These are phyloP conservation scores for Thymelicus sylvestris DNA, from an alignment of 2,888 invertebrate genomes.

Conservation along the genomic window DNA sequence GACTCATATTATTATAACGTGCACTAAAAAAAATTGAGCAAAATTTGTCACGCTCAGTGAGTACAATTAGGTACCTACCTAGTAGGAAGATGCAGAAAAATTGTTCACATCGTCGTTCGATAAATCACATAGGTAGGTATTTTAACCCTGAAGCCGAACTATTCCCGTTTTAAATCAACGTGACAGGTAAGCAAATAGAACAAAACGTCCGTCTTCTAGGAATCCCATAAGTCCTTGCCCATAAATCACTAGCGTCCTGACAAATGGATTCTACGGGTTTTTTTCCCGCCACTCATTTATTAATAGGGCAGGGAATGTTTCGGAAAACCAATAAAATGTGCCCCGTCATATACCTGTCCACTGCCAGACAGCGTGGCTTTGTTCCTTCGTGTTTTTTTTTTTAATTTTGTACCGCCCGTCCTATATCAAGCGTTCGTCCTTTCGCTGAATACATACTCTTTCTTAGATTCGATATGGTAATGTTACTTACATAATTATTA, in stretches of 20 bases:
- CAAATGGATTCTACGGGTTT: constrained; percentile 83
- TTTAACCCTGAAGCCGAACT: constrained; percentile 46
- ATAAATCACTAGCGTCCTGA: constrained; percentile 82
- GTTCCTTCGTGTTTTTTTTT: constrained; percentile 65
- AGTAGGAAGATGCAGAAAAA: constrained; percentile 25
- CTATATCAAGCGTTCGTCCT: constrained; percentile 49
- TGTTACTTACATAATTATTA: neutral
- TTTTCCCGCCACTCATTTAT: constrained; percentile 82
- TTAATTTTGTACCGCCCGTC: constrained; percentile 53
- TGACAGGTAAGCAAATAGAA: constrained; percentile 84
- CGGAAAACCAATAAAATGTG: constrained; percentile 85
- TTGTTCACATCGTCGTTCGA: neutral
- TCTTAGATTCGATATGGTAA: neutral
- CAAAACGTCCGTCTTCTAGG: constrained; percentile 81
- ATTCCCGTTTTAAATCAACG: constrained; percentile 75
- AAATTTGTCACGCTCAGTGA: neutral
- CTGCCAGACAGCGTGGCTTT: constrained; percentile 82
- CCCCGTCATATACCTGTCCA: constrained; percentile 84
- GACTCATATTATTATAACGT: too few relatives aligned
- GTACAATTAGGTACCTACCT: neutral
- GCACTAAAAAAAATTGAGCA: neutral
- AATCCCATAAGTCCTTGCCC: constrained; percentile 77
- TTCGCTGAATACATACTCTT: constrained; percentile 7
- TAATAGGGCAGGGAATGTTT: constrained; percentile 83
- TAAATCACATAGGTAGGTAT: constrained; percentile 43